These are phyloP conservation scores for Catocala nupta DNA, from an alignment of 2,888 invertebrate species.

Conservation along the genomic window DNA sequence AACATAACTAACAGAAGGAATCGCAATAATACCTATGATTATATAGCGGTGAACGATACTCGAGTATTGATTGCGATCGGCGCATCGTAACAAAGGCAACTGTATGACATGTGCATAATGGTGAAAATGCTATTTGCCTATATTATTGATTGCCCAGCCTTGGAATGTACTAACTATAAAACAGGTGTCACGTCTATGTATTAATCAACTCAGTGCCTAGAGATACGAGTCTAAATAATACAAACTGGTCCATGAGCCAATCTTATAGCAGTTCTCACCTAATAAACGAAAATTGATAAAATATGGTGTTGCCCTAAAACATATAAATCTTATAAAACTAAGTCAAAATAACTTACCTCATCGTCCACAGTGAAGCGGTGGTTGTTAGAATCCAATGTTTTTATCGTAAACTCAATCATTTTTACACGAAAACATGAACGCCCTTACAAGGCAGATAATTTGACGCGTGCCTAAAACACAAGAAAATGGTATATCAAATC, in stretches of 20 bases:
- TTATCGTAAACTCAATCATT: constrained; percentile 95
- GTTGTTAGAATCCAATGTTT: constrained; percentile 95
- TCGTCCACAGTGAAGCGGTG: constrained; percentile 93
- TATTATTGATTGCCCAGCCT: constrained; percentile 14
- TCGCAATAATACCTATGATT: too few species aligned
- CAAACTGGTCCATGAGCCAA: neutral
- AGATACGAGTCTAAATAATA: neutral
- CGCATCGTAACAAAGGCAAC: constrained; percentile 8
- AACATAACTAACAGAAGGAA: too few species aligned
- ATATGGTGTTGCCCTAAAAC: constrained; percentile 5
- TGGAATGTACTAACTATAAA: constrained; percentile 7
- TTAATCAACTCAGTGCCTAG: neutral
- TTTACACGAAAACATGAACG: constrained; percentile 63
- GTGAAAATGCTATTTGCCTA: constrained; percentile 6
- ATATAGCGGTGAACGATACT: neutral
- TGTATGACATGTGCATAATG: constrained; percentile 6
- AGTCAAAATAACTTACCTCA: constrained; percentile 89
- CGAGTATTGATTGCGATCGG: constrained; percentile 13
- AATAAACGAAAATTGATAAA: neutral
- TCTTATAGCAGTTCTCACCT: neutral
- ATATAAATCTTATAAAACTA: constrained; percentile 1
- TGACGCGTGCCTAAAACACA: constrained; percentile 58
- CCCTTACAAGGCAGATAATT: constrained; percentile 53
- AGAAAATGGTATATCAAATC: constrained; percentile 41
- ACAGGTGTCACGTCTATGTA: neutral